Evolutionary conservation across 2,113 vertebrate species (phyloP).

Genomic region (Mastomys coucha): DNA sequence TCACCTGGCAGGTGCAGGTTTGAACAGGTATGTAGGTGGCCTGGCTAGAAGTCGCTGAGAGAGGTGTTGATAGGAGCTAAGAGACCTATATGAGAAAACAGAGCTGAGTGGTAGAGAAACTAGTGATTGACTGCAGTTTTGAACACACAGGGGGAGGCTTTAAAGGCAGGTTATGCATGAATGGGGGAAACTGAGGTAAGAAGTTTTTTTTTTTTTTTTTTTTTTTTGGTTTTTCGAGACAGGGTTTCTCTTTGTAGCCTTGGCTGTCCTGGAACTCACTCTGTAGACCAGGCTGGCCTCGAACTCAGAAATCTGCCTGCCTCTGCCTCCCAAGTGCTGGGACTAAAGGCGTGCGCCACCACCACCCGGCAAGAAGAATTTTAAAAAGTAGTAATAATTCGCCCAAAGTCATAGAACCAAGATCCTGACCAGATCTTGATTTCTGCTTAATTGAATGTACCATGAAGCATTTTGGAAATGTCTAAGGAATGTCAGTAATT

Average conservation of each 20-base stretch:
- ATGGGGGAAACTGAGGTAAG: background rate
- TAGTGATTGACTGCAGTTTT: background rate
- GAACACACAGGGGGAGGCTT: background rate
- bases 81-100: background rate
- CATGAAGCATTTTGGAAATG: background rate
- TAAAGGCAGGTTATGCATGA: background rate
- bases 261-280: no score
- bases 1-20: background rate
- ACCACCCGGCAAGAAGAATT: no score
- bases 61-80: background rate
- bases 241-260: no score
- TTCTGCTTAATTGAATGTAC: slow-evolving; percentile 3
- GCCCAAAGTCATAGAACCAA: background rate
- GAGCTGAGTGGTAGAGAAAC: background rate
- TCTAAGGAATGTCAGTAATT: background rate
- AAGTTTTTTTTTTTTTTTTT: no score
- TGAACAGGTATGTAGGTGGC: no score
- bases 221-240: no score
- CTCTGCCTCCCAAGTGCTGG: no score
- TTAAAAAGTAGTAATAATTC: background rate
- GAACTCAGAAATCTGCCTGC: no score
- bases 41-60: background rate
- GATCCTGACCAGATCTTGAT: background rate
- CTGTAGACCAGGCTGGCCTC: no score
- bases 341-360: no score